Base-by-base conservation (phyloP, 2,888 invertebrate species). In the Lamellibrachia satsuma region DNA sequence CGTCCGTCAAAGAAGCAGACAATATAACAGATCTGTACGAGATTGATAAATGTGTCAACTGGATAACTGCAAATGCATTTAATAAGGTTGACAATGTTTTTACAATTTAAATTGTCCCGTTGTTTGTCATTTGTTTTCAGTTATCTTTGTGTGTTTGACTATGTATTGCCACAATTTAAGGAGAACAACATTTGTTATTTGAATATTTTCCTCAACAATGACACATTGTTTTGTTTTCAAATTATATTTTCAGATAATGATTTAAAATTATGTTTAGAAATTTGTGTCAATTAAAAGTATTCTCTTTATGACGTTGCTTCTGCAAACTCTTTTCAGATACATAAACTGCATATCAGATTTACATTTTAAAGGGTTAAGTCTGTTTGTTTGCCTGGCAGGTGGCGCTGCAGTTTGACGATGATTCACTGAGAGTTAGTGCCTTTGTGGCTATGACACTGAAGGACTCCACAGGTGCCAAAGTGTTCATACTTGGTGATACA, bases 351-450 rank as follows among this genome's bases (percentile, higher is more conserved):
- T 9, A 55, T 55, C 9, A 7, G 9, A 9, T 55, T 55, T 3
- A 55, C 55, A 55, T 55, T 60, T 60, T 6, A 75, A 15, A 75
- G 75, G n/a, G n/a, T 22, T 15, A 75, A 4, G 22, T 75, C 15
- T 75, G n/a, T 6, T 22, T 75, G 22, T 75, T 75, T 75, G 22
- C 6, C 22, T 75, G 75, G 3, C 95, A 98, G 98, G 98, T 98
- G 75, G 98, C 98, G 94, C 97, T 99, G 91, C 99, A 99, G 97
- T 98, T 99, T 96, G 98, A 99, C 9, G 99, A 99, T 97, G 97
- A 97, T 92, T 97, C 98, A 93, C 97, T 99, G 92, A 95, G 96
- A 52, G 97, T 98, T 95, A 98, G 98, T 93, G 97, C 97, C 3
- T 97, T 97, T 93, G 97, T 99, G 93, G 97, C 97, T 93, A 95